Evolutionary conservation across 2,888 invertebrate species (phyloP).

Genomic region (Cheilosia variabilis): DNA sequence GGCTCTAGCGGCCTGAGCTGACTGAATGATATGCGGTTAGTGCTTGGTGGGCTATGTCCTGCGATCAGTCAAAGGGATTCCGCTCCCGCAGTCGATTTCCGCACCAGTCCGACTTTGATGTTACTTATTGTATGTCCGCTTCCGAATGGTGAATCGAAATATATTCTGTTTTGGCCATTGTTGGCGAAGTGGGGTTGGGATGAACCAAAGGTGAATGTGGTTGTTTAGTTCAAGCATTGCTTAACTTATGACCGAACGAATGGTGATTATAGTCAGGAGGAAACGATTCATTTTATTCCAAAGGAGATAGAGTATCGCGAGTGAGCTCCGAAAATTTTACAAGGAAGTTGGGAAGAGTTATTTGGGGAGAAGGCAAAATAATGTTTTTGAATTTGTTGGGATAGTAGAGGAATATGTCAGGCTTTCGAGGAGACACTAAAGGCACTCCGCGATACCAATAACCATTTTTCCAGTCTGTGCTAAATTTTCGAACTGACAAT

Average conservation of each 20-base stretch:
- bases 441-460: no score
- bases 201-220: constrained; percentile 48
- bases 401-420: no score
- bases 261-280: constrained; percentile 41
- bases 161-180: constrained; percentile 53
- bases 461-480: no score
- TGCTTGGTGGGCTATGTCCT: constrained; percentile 30
- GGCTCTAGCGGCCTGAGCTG: constrained; percentile 27
- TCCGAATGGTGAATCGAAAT: constrained; percentile 44
- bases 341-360: background rate
- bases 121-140: constrained; percentile 15
- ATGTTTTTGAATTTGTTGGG: background rate
- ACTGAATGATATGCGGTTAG: constrained; percentile 22
- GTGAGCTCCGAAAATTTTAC: background rate
- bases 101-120: constrained; percentile 32
- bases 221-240: constrained; percentile 55
- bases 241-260: constrained; percentile 61
- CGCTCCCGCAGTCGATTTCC: constrained; percentile 23
- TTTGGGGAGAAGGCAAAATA: background rate
- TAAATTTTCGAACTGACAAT: no score
- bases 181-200: constrained; percentile 32
- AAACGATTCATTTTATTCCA: constrained; percentile 20
- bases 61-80: constrained; percentile 38
- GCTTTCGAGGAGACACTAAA: no score
- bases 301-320: constrained; percentile 9